Evolutionary conservation across 1,140 invertebrate genomes (phyloP), one percentile per base, ranked within the genome.

Genomic region (Neotoxoptera formosana): DNA sequence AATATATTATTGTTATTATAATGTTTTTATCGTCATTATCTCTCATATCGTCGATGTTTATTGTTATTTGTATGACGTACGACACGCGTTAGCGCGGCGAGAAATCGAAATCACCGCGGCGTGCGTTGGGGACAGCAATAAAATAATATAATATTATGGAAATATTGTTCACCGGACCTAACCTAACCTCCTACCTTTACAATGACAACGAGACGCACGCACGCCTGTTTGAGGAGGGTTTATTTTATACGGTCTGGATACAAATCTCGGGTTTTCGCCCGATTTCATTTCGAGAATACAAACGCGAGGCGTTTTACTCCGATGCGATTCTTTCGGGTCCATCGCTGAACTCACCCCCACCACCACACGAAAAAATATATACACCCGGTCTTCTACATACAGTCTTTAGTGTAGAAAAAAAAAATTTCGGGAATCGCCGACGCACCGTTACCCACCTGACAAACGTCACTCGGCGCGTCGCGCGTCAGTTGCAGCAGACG

Each of bases 21-120:
- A 47, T 86, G 45, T 86, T 86, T 86, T 86, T 86, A 41, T 48
- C 84, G 17, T 76, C 60, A n/a, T 76, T 76, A n/a, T 76, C 51
- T 53, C 51, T 23, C 60, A n/a, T 76, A 30, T n/a, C 14, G 14
- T 17, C 84, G 30, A 53, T 47, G 25, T 47, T 86, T 48, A 86
- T 86, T 86, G 23, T 86, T 47, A 48, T 86, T 86, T 47, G 84
- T 86, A 45, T 48, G 41, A 45, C 45, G 9, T 76, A 17, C 60
- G 17, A 76, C 60, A 17, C 30, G 60, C 60, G 60, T 6, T 14
- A 4, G 14, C 30, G 3, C n/a, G 30, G 30, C 30, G 3, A 76
- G 30, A 76, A 76, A 76, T 76, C 60, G 14, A n/a, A 7, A 76
- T 76, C 30, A 7, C n/a, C 6, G 14, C 14, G 30, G 1, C 60